Evolutionary conservation across 1,140 invertebrate species (phyloP).

Genomic region (Penaeus chinensis): DNA sequence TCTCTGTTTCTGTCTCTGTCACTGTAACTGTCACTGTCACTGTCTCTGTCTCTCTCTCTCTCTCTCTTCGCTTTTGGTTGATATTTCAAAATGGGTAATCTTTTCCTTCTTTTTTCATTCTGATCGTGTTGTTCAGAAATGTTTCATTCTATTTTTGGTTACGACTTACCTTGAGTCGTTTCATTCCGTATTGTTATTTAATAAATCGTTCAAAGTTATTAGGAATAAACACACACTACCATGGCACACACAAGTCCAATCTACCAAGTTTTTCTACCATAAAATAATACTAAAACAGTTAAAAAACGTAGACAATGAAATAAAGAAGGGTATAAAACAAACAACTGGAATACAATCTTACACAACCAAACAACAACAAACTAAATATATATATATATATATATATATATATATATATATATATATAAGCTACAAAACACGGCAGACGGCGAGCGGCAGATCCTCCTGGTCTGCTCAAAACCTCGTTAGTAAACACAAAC

Average conservation of each 20-base stretch:
- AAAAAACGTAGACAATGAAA: too few species aligned
- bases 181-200: constrained; percentile 56
- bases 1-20: neutral
- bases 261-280: neutral
- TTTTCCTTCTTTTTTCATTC: too few species aligned
- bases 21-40: constrained; percentile 29
- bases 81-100: too few species aligned
- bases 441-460: neutral
- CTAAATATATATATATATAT: neutral
- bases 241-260: neutral
- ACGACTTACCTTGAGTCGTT: neutral
- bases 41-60: constrained; percentile 8
- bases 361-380: neutral
- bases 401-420: too few species aligned
- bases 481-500: neutral
- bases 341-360: neutral
- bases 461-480: neutral
- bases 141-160: neutral
- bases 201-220: constrained; percentile 8
- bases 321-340: neutral
- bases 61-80: too few species aligned
- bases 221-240: neutral
- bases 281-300: too few species aligned
- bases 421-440: neutral
- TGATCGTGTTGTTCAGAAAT: too few species aligned